These are phyloP conservation scores for Brachyrhaphis roseni DNA, from an alignment of 2,797 vertebrate genomes.

Conservation along the genomic window DNA sequence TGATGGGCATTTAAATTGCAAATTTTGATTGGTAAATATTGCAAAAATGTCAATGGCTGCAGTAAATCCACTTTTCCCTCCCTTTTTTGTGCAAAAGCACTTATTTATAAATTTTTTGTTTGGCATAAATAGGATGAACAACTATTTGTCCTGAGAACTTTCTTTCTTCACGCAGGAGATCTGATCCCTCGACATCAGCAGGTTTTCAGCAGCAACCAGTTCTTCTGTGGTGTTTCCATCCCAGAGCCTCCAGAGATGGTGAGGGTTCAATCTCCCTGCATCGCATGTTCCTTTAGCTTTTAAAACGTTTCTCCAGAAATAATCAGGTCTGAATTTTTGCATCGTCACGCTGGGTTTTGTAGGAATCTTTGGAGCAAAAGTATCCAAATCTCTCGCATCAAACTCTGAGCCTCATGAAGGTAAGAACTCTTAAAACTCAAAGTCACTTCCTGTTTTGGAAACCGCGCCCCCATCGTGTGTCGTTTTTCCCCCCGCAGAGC, in stretches of 20 bases:
- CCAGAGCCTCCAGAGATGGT: constrained; percentile 92
- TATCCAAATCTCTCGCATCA: constrained; percentile 87
- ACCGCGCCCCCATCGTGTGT: background rate
- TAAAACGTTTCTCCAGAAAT: background rate
- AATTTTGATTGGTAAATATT: background rate
- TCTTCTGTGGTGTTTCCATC: constrained; percentile 94
- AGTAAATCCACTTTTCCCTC: background rate
- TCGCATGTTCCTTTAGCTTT: background rate
- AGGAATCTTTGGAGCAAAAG: constrained; percentile 92
- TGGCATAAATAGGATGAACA: background rate
- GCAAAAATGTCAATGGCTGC: background rate
- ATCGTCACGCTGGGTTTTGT: constrained; percentile 26
- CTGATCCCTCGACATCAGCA: constrained; percentile 95
- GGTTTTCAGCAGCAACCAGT: constrained; percentile 95
- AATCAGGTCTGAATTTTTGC: rapidly evolving
- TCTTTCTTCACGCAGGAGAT: constrained; percentile 82
- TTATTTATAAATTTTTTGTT: background rate
- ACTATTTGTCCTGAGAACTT: background rate
- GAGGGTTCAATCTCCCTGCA: constrained; percentile 49
- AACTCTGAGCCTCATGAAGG: constrained; percentile 89
- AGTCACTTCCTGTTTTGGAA: background rate
- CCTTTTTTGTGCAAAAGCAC: background rate
- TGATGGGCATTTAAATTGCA: background rate
- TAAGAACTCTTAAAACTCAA: constrained; percentile 4
- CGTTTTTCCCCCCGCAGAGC: constrained; percentile 69